Evolutionary conservation across 2,797 vertebrate species (phyloP).

Genomic region (Heliangelus exortis): DNA sequence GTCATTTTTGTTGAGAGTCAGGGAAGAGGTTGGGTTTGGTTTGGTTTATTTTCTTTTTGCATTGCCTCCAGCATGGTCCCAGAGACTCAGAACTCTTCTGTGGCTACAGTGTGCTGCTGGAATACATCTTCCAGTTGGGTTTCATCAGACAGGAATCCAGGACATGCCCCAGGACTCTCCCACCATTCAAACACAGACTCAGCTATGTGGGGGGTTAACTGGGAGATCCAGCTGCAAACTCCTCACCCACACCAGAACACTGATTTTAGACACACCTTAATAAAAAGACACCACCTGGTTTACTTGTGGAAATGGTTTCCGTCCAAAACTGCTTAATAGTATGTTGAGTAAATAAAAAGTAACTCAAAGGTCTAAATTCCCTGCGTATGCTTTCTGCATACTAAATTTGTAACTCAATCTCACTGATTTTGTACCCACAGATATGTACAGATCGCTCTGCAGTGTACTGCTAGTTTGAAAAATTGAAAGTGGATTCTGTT

Average conservation of each 20-base stretch:
- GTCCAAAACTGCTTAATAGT: neutral
- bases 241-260: neutral
- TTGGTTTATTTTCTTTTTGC: neutral
- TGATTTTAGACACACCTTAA: neutral
- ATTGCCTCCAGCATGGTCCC: neutral
- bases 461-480: neutral
- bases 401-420: neutral
- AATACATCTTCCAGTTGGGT: neutral
- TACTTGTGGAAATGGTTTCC: neutral
- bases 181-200: neutral
- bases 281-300: neutral
- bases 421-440: neutral
- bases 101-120: neutral
- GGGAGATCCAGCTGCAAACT: neutral
- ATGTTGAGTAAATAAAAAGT: neutral
- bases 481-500: neutral
- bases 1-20: neutral
- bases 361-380: neutral
- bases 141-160: neutral
- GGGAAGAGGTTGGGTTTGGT: rapidly evolving
- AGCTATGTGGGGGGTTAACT: neutral
- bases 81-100: neutral
- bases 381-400: neutral
- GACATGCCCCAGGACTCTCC: neutral
- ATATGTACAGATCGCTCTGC: neutral